Evolutionary conservation across 2,113 vertebrate species (phyloP).

Genomic region (Menidia beryllina): DNA sequence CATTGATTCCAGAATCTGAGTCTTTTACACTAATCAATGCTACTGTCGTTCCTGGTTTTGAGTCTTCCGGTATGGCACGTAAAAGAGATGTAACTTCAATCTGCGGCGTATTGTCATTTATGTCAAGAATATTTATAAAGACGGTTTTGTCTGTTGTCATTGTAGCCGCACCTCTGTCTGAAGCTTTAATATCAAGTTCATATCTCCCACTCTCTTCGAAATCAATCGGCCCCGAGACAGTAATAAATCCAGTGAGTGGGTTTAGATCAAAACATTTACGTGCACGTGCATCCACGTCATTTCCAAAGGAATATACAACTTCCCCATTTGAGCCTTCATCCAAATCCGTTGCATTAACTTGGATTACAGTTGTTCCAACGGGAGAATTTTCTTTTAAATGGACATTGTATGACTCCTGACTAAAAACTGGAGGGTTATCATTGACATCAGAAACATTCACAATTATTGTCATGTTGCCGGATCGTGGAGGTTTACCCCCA

Average conservation of each 20-base stretch:
- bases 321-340: constrained; percentile 69
- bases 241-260: constrained; percentile 38
- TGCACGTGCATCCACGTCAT: constrained; percentile 10
- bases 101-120: constrained; percentile 84
- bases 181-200: constrained; percentile 66
- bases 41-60: constrained; percentile 58
- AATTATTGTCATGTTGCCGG: constrained; percentile 59
- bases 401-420: constrained; percentile 46
- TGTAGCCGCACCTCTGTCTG: constrained; percentile 45
- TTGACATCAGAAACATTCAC: constrained; percentile 71
- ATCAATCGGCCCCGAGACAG: constrained; percentile 38
- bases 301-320: constrained; percentile 51
- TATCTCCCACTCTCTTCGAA: constrained; percentile 32
- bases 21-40: constrained; percentile 67
- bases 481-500: constrained; percentile 67
- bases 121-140: constrained; percentile 58
- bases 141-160: constrained; percentile 52
- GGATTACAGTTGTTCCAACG: constrained; percentile 39
- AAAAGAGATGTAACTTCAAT: constrained; percentile 87
- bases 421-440: constrained; percentile 74
- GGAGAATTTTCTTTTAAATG: constrained; percentile 53
- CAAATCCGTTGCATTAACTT: constrained; percentile 63
- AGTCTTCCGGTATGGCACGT: constrained; percentile 76
- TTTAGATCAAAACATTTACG: constrained; percentile 47
- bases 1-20: constrained; percentile 64